A percentile compares a stretch with the other conserved stretches of the same genome.
phyloP scores from a whole-genome alignment of 2,888 invertebrate species.

The Thymelicus sylvestris region DNA sequence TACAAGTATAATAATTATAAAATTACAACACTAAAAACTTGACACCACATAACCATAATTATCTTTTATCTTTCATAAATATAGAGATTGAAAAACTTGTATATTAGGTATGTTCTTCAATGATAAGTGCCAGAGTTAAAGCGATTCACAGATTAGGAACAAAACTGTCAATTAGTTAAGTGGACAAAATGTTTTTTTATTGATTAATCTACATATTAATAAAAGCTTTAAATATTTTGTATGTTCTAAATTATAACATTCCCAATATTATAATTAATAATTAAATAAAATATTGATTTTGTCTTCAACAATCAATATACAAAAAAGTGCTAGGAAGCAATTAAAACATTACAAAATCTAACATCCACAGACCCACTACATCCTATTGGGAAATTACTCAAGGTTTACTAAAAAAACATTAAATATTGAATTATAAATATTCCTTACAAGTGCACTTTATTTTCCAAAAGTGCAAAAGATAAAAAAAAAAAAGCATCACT shows the following conservation, averaged over 20 bases:
- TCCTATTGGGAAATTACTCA: not conserved
- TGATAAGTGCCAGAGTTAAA: no score
- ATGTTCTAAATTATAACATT: no score
- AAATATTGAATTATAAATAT: not conserved
- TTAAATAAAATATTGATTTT: no score
- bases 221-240: no score
- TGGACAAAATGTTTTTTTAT: no score
- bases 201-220: no score
- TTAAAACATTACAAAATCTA: not conserved
- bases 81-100: not conserved
- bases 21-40: not conserved
- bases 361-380: not conserved
- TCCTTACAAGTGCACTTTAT: constrained; percentile 5
- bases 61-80: not conserved
- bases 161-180: no score
- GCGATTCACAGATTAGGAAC: not conserved
- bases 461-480: not conserved
- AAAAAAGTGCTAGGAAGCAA: not conserved
- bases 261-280: no score
- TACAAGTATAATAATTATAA: not conserved
- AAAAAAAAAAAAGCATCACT: constrained; percentile 10
- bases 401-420: not conserved
- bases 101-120: no score
- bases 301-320: not conserved
- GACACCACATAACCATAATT: not conserved